These are phyloP conservation scores for Tryphoninae sp. DNA, from an alignment of 2,888 invertebrate species.

Conservation along the genomic window DNA sequence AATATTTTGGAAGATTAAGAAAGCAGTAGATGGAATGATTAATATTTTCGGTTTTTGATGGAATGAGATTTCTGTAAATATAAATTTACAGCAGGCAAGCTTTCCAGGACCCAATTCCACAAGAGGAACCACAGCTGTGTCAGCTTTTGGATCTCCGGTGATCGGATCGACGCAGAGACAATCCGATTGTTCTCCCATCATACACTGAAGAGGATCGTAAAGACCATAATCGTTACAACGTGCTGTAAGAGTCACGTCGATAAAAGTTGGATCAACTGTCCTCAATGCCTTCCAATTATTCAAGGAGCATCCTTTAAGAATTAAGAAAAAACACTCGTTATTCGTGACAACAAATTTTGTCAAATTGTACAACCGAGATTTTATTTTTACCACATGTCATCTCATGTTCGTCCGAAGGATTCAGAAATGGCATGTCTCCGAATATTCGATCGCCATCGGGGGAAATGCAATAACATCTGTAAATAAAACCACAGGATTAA, in stretches of 20 bases:
- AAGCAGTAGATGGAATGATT: neutral
- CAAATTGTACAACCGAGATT: neutral
- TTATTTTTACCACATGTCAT: constrained; percentile 85
- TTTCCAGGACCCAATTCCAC: constrained; percentile 73
- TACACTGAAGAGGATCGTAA: constrained; percentile 87
- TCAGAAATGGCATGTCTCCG: constrained; percentile 84
- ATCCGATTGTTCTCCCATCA: constrained; percentile 78
- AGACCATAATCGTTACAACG: constrained; percentile 87
- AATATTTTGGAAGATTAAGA: neutral
- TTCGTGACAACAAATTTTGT: neutral
- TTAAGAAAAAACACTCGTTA: neutral
- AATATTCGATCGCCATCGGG: constrained; percentile 86
- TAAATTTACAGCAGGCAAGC: constrained; percentile 80
- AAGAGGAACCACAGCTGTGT: constrained; percentile 74
- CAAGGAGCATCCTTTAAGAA: constrained; percentile 84
- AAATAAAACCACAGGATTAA: neutral
- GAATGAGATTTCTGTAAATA: neutral
- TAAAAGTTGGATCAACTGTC: constrained; percentile 78
- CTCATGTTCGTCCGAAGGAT: constrained; percentile 77
- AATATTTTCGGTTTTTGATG: neutral
- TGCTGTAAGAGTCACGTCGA: constrained; percentile 78
- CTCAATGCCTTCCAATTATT: constrained; percentile 82
- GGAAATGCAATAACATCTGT: constrained; percentile 86
- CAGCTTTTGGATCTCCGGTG: constrained; percentile 82
- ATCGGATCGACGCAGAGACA: constrained; percentile 85